Base-by-base conservation (phyloP, 2,797 vertebrate species). In the Lates japonicus region DNA sequence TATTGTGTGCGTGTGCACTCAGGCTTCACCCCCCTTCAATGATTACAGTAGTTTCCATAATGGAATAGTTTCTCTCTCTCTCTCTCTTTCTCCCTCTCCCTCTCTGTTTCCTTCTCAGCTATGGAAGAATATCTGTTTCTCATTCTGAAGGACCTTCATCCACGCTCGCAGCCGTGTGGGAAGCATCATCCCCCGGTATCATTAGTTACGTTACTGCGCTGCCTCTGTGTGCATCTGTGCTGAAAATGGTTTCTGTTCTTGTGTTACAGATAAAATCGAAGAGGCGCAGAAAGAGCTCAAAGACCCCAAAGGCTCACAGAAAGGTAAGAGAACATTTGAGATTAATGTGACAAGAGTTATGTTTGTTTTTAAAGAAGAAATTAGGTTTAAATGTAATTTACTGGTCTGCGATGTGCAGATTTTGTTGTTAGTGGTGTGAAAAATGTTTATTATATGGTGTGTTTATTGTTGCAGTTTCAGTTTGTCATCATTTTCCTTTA, bases 261-360 rank as follows among this genome's bases (percentile, higher is more conserved):
- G 72, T 91, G 70, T 94, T 94, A 7, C 96, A 99, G 98, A 99
- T 88, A 99, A 99, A 97, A 99, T 99, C 78, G 97, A 99, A 95
- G 98, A 99, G 95, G 98, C 97, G 90, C 98, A 99, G 93, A 99
- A 99, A 88, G 97, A 99, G 88, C 96, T 99, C 44, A 98, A 97
- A 88, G 97, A 97, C 83, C 97, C 97, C 69, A 96, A 97, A 94
- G 96, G 93, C 83, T 90, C 96, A 87, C 96, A 97, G 90, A 97
- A 97, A 97, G 97, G 98, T 99, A 96, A 96, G 89, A 70, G 4
- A 39, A 39, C 12, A 42, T 54, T 5, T 29, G 2, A 29, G 31
- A 69, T 7, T 46, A 52, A 48, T 25, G n/a, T 25, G 5, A 19
- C 37, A 29, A 29, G 31, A 16, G 10, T 25, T 57, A 1, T 1